Evolutionary conservation across 64 coral and sea anemone species (phyloP).

Genomic region (Exaiptasia diaphana): DNA sequence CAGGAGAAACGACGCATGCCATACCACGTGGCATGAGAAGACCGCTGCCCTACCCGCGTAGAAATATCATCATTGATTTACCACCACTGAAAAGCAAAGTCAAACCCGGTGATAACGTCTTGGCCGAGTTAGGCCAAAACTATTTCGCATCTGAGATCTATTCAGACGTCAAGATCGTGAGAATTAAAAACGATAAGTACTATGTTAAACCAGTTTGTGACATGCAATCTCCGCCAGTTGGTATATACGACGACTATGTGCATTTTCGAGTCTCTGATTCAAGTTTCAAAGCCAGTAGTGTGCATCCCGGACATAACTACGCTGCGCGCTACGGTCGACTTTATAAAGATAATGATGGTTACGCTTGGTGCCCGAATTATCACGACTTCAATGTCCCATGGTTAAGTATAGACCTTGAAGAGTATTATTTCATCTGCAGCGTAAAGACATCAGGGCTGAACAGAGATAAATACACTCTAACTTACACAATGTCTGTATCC

Average conservation of each 20-base stretch:
- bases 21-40: neutral
- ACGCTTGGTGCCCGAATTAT: neutral
- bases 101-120: neutral
- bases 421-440: neutral
- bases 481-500: neutral
- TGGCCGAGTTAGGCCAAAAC: neutral
- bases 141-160: neutral
- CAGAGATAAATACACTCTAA: neutral
- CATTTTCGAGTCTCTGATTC: neutral
- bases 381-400: neutral
- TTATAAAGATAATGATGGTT: neutral
- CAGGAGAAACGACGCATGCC: neutral
- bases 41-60: neutral
- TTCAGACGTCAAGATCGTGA: neutral
- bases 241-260: neutral
- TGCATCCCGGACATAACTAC: too few species aligned
- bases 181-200: too few species aligned
- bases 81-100: neutral
- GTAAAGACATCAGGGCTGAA: neutral
- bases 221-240: neutral
- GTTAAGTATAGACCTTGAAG: neutral
- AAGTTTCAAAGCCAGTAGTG: neutral
- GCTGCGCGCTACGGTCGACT: neutral
- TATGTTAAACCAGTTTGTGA: neutral
- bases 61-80: neutral